Evolutionary conservation across 2,113 vertebrate genomes (phyloP), one percentile per base, ranked within the genome.

Genomic region (Corydoras maculifer): DNA sequence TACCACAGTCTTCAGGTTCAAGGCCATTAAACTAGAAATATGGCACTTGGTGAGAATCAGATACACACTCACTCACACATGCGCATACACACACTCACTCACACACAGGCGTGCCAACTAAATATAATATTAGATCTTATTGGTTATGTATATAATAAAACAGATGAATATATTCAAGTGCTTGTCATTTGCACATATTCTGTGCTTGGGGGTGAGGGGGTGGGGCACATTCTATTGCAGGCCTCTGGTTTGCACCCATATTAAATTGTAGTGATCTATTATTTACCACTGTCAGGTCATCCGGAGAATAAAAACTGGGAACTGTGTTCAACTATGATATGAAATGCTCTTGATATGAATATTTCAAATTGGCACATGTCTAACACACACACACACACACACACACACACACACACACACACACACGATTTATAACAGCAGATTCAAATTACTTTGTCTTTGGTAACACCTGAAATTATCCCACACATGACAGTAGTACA

Each of bases 381-480:
- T 49, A 53, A 82, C 83, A 84, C 86, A 83, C 70, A 62, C 60
- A 31, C 62, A 54, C 10, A 75, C 74, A 80, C 81, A 83, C 84
- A 87, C 82, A 79, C n/a, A n/a, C n/a, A 70, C 75, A 83, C 71
- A 25, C 67, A 86, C 84, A 87, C 82, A 79, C 77, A 81, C 78
- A 88, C 79, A 74, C 49, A 69, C 18, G 70, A 77, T 75, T 87
- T 88, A 65, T 76, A 84, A 88, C 89, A 93, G 89, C 88, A 90
- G 86, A 84, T 77, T 86, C 84, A 82, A 87, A 87, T 86, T 86
- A 87, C 65, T 8, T 5, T 83, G 89, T 96, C 94, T 98, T 97
- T 98, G 96, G 95, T 97, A 93, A 91, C 90, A 89, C 91, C 91
- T 90, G 92, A 94, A 86, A 87, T 86, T 53, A 81, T 87, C 81